A percentile compares a stretch with the other conserved stretches of the same genome.
Evolutionary conservation across 2,888 invertebrate species (phyloP).

Genomic region (Subacronicta megacephala): DNA sequence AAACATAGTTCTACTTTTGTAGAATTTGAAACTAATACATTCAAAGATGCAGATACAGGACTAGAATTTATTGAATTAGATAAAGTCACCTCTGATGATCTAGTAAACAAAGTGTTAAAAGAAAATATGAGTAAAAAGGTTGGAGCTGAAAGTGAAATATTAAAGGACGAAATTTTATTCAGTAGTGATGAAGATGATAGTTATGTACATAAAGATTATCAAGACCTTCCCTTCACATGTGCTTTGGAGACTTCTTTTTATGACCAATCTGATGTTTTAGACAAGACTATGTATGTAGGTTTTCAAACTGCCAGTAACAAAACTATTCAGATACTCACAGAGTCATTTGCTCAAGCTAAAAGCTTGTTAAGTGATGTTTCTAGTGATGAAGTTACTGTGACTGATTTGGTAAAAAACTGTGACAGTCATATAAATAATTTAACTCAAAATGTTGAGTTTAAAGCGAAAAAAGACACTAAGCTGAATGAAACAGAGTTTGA

Average conservation of each 20-base stretch:
- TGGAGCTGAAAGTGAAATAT: conserved; percentile 36
- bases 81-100: conserved; percentile 23
- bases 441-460: background rate
- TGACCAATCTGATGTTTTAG: conserved; percentile 65
- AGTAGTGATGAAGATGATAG: conserved; percentile 82
- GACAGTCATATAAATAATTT: conserved; percentile 40
- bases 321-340: conserved; percentile 74
- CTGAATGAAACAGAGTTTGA: conserved; percentile 5
- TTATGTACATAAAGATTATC: conserved; percentile 58
- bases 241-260: conserved; percentile 74
- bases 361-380: conserved; percentile 62
- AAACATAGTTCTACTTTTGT: conserved; percentile 16
- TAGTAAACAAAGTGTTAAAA: conserved; percentile 15
- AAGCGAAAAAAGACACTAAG: conserved; percentile 1
- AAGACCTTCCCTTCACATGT: conserved; percentile 77
- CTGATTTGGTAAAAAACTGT: conserved; percentile 66
- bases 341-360: conserved; percentile 76
- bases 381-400: conserved; percentile 57
- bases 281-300: conserved; percentile 80
- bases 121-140: conserved; percentile 13
- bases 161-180: conserved; percentile 79
- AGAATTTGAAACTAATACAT: conserved; percentile 12
- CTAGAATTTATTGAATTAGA: conserved; percentile 33
- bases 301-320: conserved; percentile 84
- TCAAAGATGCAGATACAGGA: conserved; percentile 20